Conservation (phyloP, 1,140 invertebrate genomes). For the Chironomus tepperi region DNA sequence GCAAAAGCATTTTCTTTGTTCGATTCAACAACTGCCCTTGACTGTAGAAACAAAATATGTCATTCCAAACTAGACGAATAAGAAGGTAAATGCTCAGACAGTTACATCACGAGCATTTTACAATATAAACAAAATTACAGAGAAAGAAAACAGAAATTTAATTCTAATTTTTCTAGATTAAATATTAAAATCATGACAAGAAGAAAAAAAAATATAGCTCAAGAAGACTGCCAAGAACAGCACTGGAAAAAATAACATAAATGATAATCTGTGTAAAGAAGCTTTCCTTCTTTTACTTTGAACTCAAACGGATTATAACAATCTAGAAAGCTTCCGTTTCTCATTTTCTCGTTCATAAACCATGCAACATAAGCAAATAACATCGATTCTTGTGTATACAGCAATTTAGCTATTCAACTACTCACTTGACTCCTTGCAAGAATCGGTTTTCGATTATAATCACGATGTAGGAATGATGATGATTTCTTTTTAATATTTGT, state of each 20-base stretch:
- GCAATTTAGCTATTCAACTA: conserved; percentile 21
- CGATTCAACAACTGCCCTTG: too few relatives aligned
- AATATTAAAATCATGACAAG: neutral
- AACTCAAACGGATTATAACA: neutral
- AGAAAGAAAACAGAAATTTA: too few relatives aligned
- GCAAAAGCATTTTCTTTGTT: too few relatives aligned
- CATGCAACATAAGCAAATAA: neutral
- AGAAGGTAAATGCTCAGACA: too few relatives aligned
- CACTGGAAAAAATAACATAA: neutral
- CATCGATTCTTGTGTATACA: too few relatives aligned
- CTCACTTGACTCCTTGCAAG: conserved; percentile 39
- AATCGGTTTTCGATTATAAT: conserved; percentile 32
- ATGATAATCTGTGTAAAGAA: neutral
- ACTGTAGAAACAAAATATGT: too few relatives aligned
- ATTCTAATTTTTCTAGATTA: too few relatives aligned
- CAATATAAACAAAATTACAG: too few relatives aligned
- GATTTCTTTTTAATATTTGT: conserved; percentile 33
- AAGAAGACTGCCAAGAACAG: neutral
- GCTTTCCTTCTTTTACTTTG: too few relatives aligned
- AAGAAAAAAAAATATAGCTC: neutral
- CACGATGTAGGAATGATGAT: conserved; percentile 33
- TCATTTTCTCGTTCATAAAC: neutral
- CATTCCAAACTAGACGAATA: too few relatives aligned
- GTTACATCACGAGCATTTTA: too few relatives aligned
- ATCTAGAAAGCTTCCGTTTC: neutral